phyloP scores from a whole-genome alignment of 2,797 vertebrate genomes.

The Labeo calbasu region DNA sequence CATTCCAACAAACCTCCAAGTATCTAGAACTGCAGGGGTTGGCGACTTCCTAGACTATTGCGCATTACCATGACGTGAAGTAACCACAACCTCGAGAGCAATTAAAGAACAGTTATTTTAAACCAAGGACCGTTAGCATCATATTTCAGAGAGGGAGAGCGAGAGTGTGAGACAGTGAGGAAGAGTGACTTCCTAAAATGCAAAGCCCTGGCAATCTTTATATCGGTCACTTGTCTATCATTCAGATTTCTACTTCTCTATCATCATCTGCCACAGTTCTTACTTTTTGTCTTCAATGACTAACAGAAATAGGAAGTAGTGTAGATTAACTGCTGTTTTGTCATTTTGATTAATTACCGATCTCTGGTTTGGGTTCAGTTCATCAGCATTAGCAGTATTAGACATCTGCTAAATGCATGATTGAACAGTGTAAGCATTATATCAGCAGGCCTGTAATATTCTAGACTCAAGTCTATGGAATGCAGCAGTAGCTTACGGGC shows the following conservation, averaged over 20 bases:
- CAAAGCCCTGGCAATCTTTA: conserved; percentile 15
- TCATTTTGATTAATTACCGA: not conserved
- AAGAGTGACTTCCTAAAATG: conserved; percentile 32
- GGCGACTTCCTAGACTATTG: conserved; percentile 25
- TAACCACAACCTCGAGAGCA: conserved; percentile 46
- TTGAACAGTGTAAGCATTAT: not conserved
- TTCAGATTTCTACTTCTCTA: not conserved
- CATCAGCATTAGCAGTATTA: not conserved
- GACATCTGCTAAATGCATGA: not conserved
- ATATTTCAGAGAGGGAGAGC: conserved; percentile 40
- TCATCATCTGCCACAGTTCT: not conserved
- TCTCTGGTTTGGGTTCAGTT: conserved; percentile 1
- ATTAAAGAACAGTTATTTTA: conserved; percentile 61
- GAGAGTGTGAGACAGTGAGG: conserved; percentile 6
- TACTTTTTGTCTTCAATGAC: not conserved
- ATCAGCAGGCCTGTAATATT: conserved; percentile 34
- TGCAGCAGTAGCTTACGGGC: conserved; percentile 30
- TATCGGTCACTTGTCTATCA: not conserved
- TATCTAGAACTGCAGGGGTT: conserved; percentile 36
- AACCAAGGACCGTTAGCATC: conserved; percentile 51
- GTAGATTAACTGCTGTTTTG: not conserved
- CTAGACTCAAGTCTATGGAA: conserved; percentile 26
- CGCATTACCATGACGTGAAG: conserved; percentile 7
- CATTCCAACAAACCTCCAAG: conserved; percentile 40
- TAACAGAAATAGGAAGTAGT: not conserved